Base-by-base conservation (phyloP, 1,140 invertebrate species). In the Brachionus koreanus region DNA sequence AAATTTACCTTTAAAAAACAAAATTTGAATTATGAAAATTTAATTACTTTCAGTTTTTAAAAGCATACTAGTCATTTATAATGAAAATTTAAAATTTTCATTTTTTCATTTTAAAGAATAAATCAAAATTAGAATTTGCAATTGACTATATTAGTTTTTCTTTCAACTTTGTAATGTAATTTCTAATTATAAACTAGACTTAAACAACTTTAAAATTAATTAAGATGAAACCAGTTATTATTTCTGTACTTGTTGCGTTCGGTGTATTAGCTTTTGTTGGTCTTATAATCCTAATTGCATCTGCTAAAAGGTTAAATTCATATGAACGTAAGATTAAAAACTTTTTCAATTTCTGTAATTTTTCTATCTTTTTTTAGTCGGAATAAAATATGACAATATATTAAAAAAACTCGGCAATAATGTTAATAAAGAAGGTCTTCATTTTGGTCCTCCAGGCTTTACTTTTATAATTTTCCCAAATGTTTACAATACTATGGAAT, bases 401-500 rank as follows among this genome's bases (percentile, higher is more conserved):
- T 83, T 85, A 46, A 87, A 86, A 69, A 81, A 77, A 13, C 84
- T 87, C 0, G 82, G 79, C 0, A 35, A 76, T 29, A 57, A 85
- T 13, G 83, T 85, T 2, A 83, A 85, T 42, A 83, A 52, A 19
- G 86, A 87, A 61, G 87, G 87, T 13, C 72, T 87, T 13, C 86
- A 87, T 76, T 83, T 84, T 35, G 86, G 86, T 6, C 86, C 87
- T 0, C 85, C 85, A 6, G 87, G 87, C 7, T 87, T 85, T 82
- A 84, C 85, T 39, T 87, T 87, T 49, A 86, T 87, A 65, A 85
- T 86, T 13, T 87, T 87, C 82, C 86, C 87, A 16, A 86, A 85
- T 83, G 85, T 86, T 10, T 87, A 85, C 82, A 85, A 86, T 65
- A 86, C 86, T 2, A 79, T 87, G 52, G 75, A 83, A 29, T 87